Conservation (phyloP, 2,797 vertebrate genomes). For the Scyliorhinus canicula region DNA sequence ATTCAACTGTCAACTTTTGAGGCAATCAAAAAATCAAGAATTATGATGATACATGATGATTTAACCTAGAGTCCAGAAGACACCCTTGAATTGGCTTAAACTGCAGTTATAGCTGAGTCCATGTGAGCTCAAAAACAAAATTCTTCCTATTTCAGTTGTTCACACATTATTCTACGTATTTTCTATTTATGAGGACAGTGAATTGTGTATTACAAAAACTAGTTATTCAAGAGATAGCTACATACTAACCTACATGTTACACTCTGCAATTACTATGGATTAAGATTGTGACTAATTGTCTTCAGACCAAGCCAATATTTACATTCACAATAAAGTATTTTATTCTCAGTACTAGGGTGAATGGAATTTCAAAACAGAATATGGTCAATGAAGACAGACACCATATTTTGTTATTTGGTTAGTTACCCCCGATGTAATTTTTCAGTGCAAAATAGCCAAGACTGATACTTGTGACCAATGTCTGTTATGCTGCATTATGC, state of each 20-base stretch:
- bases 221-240: not conserved
- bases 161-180: not conserved
- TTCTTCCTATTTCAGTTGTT: not conserved
- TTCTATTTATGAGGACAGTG: not conserved
- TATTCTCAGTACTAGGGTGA: not conserved
- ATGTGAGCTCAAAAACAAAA: not conserved
- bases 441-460: not conserved
- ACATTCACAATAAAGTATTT: not conserved
- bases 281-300: not conserved
- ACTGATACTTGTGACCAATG: not conserved
- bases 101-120: not conserved
- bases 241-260: not conserved
- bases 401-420: not conserved
- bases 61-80: not conserved
- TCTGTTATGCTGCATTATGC: not conserved
- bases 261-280: not conserved
- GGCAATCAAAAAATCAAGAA: not conserved
- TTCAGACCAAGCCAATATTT: not conserved
- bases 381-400: not conserved
- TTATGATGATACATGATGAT: not conserved
- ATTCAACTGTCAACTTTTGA: not conserved
- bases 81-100: not conserved
- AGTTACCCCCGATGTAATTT: not conserved
- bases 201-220: not conserved
- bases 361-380: not conserved